A percentile compares a stretch with the other conserved stretches of the same genome.
phyloP scores from a whole-genome alignment of 1,140 invertebrate species.

The Geopemphigus sp. region DNA sequence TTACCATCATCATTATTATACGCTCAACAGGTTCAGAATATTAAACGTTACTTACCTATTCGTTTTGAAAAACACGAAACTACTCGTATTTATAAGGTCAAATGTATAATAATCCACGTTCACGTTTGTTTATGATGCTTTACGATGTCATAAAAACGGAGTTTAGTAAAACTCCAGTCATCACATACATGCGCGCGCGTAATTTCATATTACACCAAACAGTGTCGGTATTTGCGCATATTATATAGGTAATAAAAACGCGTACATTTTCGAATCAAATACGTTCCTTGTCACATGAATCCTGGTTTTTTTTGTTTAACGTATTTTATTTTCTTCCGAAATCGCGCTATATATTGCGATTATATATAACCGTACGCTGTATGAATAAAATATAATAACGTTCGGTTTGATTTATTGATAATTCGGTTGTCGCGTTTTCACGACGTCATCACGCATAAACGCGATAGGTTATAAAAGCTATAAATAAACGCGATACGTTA shows the following conservation, averaged over 20 bases:
- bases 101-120: background rate
- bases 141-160: background rate
- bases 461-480: conserved; percentile 4
- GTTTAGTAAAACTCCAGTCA: background rate
- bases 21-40: conserved; percentile 4
- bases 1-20: too few species aligned
- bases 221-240: background rate
- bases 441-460: background rate
- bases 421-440: background rate
- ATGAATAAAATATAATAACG: background rate
- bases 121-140: background rate
- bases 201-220: conserved; percentile 17
- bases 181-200: background rate
- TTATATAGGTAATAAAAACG: background rate
- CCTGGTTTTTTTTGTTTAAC: background rate
- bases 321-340: conserved; percentile 1
- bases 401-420: conserved; percentile 26
- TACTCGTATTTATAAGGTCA: background rate
- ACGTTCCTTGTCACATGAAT: conserved; percentile 15
- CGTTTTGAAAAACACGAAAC: too few species aligned
- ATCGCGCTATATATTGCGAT: background rate
- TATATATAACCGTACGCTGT: too few species aligned
- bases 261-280: background rate
- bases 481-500: background rate
- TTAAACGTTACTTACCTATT: conserved; percentile 4